Evolutionary conservation across 2,113 vertebrate genomes (phyloP).

Genomic region (Cynopterus brachyotis): DNA sequence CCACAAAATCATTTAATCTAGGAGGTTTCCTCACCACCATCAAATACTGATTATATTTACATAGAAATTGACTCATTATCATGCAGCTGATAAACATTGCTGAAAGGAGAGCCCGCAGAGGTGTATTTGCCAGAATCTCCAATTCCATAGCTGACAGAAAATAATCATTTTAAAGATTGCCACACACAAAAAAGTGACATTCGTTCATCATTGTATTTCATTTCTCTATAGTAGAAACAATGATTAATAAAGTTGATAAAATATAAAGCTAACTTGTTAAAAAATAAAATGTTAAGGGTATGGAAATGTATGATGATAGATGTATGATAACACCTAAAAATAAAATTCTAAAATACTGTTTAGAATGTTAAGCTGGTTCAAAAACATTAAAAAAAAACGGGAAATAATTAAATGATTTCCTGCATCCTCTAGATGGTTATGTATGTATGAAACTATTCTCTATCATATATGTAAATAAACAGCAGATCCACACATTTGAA

Average conservation of each 20-base stretch:
- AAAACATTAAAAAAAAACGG: not conserved
- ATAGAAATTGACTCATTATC: conserved; percentile 69
- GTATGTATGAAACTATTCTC: not conserved
- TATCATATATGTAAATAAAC: conserved; percentile 1
- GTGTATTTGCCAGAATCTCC: conserved; percentile 34
- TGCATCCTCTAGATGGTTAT: not conserved
- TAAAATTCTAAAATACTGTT: conserved; percentile 10
- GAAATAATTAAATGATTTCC: not conserved
- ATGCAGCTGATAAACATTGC: conserved; percentile 54
- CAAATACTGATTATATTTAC: conserved; percentile 73
- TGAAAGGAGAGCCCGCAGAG: conserved; percentile 22
- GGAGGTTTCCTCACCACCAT: conserved; percentile 55
- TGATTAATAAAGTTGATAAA: conserved; percentile 44
- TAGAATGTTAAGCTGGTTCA: not conserved
- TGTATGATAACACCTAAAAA: not conserved
- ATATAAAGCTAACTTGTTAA: not conserved
- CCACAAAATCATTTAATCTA: conserved; percentile 69
- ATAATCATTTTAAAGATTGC: conserved; percentile 53
- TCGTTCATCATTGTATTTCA: conserved; percentile 6
- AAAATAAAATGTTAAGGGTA: not conserved
- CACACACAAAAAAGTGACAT: conserved; percentile 11
- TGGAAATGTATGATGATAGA: not conserved
- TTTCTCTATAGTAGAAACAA: conserved; percentile 6
- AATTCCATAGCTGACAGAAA: conserved; percentile 31
- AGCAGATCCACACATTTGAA: not conserved